Conservation (phyloP, 2,888 invertebrate species). For the Andricus quercusramuli region DNA sequence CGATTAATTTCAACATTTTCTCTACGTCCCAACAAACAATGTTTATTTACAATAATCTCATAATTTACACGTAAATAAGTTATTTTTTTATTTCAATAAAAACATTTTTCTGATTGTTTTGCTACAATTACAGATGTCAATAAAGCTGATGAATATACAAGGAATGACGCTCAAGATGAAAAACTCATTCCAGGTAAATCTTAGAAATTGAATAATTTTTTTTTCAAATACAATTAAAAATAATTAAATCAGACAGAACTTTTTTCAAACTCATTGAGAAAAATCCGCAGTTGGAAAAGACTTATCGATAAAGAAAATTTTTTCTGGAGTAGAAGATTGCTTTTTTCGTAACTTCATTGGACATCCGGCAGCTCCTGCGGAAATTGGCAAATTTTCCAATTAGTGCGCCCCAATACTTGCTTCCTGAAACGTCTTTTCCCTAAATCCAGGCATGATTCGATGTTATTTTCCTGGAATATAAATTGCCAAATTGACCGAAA, state of each 20-base stretch:
- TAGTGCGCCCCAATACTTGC: neutral
- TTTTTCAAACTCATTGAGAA: neutral
- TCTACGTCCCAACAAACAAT: too few species aligned
- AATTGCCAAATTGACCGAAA: neutral
- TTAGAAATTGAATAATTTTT: neutral
- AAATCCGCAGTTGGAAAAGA: neutral
- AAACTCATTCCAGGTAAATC: constrained; percentile 31
- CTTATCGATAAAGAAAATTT: neutral
- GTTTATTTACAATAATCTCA: too few species aligned
- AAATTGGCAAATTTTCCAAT: constrained; percentile 33
- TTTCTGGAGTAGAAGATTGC: constrained; percentile 10
- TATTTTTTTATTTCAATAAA: neutral
- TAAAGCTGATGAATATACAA: constrained; percentile 13
- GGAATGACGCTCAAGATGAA: constrained; percentile 15
- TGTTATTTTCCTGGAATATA: constrained; percentile 3
- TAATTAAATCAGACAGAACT: neutral
- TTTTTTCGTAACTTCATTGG: constrained; percentile 16
- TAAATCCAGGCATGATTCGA: neutral
- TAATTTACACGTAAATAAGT: neutral
- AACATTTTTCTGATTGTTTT: neutral
- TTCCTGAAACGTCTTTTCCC: neutral
- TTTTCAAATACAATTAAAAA: neutral
- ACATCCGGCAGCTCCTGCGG: constrained; percentile 1
- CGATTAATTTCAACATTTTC: too few species aligned
- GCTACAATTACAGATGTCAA: neutral